phyloP scores from a whole-genome alignment of 2,888 invertebrate species.

The Geophilus truncorum region DNA sequence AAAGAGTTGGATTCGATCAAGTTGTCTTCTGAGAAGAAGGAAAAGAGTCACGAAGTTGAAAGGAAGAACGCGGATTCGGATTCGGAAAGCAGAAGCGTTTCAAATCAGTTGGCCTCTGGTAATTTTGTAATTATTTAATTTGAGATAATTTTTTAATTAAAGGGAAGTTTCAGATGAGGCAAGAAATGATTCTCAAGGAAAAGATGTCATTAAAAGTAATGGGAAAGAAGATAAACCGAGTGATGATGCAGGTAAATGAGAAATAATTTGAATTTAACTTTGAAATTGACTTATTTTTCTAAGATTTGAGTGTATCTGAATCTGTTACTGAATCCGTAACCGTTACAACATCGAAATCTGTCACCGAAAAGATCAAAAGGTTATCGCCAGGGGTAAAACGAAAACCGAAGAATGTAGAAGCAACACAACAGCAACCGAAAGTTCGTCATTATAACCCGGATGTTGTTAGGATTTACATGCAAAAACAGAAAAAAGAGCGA shows the following conservation, averaged over 20 bases:
- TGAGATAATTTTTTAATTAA: neutral
- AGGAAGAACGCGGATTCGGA: neutral
- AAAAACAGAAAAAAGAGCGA: constrained; percentile 55
- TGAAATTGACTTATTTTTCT: neutral
- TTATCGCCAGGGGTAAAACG: neutral
- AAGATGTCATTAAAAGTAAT: neutral
- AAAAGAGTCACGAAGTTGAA: neutral
- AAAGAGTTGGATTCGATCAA: constrained; percentile 32
- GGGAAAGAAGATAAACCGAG: neutral
- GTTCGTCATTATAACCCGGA: constrained; percentile 51
- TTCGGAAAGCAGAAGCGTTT: neutral
- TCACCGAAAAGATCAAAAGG: neutral
- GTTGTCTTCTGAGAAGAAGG: neutral
- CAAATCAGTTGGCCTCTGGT: neutral
- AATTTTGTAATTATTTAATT: neutral
- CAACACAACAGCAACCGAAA: neutral
- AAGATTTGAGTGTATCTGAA: neutral
- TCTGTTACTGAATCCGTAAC: neutral
- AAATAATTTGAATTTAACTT: no score
- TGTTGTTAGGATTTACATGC: constrained; percentile 56
- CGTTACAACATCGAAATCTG: neutral
- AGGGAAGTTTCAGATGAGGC: neutral
- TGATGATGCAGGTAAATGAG: neutral
- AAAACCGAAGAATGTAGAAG: neutral
- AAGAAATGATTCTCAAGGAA: neutral